Conservation (phyloP, 2,113 vertebrate species). For the Apodemus sylvaticus region DNA sequence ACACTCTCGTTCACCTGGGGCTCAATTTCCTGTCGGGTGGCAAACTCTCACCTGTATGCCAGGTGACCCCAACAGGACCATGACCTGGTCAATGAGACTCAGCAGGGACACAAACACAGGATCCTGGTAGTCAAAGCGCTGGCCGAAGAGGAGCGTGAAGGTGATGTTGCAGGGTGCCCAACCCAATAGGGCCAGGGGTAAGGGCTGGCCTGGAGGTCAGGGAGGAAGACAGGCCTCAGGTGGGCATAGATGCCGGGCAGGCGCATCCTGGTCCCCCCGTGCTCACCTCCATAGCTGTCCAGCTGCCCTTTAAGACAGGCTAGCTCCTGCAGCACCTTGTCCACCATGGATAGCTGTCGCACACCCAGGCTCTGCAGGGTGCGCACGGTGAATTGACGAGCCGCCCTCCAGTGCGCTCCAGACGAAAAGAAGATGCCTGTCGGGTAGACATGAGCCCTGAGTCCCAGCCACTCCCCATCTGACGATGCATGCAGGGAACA, state of each 20-base stretch:
- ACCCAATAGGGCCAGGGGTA: slow-evolving; percentile 81
- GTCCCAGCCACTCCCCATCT: too few relatives aligned
- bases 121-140: slow-evolving; percentile 85
- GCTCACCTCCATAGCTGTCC: slow-evolving; percentile 85
- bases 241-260: fast-evolving
- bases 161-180: slow-evolving; percentile 87
- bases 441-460: not conserved
- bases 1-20: not conserved
- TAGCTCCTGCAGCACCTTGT: slow-evolving; percentile 83
- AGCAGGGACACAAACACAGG: slow-evolving; percentile 83
- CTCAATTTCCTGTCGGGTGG: not conserved
- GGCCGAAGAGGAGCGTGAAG: slow-evolving; percentile 85
- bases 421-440: slow-evolving; percentile 88
- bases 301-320: slow-evolving; percentile 79
- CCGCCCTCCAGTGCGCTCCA: slow-evolving; percentile 82
- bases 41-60: slow-evolving; percentile 81
- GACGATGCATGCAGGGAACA: not conserved
- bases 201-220: slow-evolving; percentile 79
- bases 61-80: slow-evolving; percentile 85
- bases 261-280: not conserved
- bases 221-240: not conserved
- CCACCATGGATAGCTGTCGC: slow-evolving; percentile 77
- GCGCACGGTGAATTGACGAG: slow-evolving; percentile 83
- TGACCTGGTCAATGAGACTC: slow-evolving; percentile 86
- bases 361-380: slow-evolving; percentile 85